Evolutionary conservation across 2,888 invertebrate species (phyloP).

Genomic region (Hypomecis punctinalis): DNA sequence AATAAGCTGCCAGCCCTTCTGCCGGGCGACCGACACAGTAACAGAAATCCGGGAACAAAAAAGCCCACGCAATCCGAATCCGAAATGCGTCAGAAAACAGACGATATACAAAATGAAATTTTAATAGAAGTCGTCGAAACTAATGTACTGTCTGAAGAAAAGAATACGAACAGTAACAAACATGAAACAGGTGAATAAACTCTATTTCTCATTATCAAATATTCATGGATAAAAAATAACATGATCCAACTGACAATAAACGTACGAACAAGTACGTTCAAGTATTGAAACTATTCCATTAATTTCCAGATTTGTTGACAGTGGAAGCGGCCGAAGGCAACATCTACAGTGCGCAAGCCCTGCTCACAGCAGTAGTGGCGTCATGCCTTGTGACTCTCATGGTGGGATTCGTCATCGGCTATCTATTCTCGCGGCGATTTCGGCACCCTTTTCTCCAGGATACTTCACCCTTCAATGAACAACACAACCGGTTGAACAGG

Average conservation of each 20-base stretch:
- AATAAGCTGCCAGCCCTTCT: constrained; percentile 78
- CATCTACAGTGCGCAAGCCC: constrained; percentile 92
- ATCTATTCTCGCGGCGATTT: constrained; percentile 92
- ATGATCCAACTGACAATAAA: not conserved
- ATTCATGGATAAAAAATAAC: not conserved
- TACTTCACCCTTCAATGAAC: constrained; percentile 90
- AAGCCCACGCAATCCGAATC: constrained; percentile 76
- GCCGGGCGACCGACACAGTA: constrained; percentile 72
- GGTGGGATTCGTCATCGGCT: constrained; percentile 93
- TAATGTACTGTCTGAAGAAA: constrained; percentile 85
- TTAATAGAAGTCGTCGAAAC: constrained; percentile 87
- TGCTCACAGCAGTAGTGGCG: constrained; percentile 92
- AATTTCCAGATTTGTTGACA: constrained; percentile 71
- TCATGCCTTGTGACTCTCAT: constrained; percentile 92
- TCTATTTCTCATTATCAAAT: not conserved
- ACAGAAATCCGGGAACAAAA: constrained; percentile 77
- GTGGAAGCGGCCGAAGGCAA: constrained; percentile 86
- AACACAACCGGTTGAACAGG: constrained; percentile 91
- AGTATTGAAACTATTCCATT: not conserved
- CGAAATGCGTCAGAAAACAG: constrained; percentile 81
- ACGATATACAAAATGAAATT: constrained; percentile 87
- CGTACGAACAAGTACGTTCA: not conserved
- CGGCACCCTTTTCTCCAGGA: constrained; percentile 89
- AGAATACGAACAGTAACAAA: constrained; percentile 77
- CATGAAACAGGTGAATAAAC: constrained; percentile 74